Conservation (phyloP, 2,888 invertebrate species). For the Fabriciana adippe region DNA sequence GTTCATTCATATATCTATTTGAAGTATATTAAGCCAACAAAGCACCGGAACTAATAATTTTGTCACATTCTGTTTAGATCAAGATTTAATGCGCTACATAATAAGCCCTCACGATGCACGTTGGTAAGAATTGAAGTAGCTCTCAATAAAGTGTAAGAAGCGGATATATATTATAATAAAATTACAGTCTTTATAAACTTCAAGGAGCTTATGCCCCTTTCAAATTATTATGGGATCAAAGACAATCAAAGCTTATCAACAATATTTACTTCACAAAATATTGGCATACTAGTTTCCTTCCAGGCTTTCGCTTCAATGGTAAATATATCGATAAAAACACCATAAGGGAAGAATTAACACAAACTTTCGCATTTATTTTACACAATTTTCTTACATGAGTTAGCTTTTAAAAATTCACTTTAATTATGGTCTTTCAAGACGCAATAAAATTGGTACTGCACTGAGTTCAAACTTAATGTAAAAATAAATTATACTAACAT, state of each 20-base stretch:
- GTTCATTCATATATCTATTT: slow-evolving; percentile 14
- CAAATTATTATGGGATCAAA: not conserved
- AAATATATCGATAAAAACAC: too few species aligned
- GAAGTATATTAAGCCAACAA: slow-evolving; percentile 39
- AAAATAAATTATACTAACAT: too few species aligned
- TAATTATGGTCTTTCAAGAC: too few species aligned
- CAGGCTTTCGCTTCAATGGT: too few species aligned
- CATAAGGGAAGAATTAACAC: too few species aligned
- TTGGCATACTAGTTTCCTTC: not conserved
- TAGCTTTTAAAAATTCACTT: too few species aligned
- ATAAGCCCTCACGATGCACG: slow-evolving; percentile 19
- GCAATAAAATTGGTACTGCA: too few species aligned
- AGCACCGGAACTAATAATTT: slow-evolving; percentile 52
- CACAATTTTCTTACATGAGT: too few species aligned
- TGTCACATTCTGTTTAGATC: slow-evolving; percentile 51
- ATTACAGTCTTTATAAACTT: slow-evolving; percentile 16
- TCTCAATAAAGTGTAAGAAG: slow-evolving; percentile 20
- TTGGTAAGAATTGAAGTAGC: slow-evolving; percentile 19
- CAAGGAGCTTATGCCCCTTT: slow-evolving; percentile 4
- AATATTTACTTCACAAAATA: not conserved
- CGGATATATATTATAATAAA: slow-evolving; percentile 22
- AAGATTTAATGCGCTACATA: slow-evolving; percentile 56
- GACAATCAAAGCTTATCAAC: too few species aligned
- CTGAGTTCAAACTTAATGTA: too few species aligned
- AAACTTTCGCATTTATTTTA: too few species aligned